phyloP scores from a whole-genome alignment of 2,888 invertebrate species.

The Drosophila mercatorum region DNA sequence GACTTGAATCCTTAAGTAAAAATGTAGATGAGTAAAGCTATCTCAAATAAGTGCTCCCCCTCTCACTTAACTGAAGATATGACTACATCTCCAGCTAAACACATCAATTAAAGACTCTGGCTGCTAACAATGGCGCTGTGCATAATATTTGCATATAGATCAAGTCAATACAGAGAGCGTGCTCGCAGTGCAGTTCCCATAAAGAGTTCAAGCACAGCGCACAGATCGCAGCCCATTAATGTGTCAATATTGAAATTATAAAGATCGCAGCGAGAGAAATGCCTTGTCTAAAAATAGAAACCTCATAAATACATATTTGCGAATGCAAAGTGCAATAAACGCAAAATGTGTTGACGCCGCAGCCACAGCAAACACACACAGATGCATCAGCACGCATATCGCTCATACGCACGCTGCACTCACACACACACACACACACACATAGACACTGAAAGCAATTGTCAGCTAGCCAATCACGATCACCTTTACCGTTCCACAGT shows the following conservation, averaged over 20 bases:
- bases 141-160: not conserved
- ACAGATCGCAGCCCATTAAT: constrained; percentile 44
- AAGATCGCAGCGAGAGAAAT: constrained; percentile 38
- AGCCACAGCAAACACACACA: constrained; percentile 13
- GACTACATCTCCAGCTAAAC: not conserved
- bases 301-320: constrained; percentile 45
- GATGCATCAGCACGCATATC: not conserved
- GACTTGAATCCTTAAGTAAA: too few relatives aligned
- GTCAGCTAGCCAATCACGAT: constrained; percentile 40
- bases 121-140: too few relatives aligned
- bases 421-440: not conserved
- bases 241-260: constrained; percentile 70
- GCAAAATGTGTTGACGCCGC: constrained; percentile 56
- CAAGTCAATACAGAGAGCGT: constrained; percentile 19
- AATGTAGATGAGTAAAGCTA: too few relatives aligned
- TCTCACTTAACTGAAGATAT: too few relatives aligned
- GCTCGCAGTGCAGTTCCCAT: constrained; percentile 33
- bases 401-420: not conserved
- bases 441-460: not conserved
- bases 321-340: constrained; percentile 60
- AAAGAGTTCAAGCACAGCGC: constrained; percentile 54
- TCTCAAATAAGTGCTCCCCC: too few relatives aligned
- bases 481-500: constrained; percentile 34
- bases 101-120: not conserved
- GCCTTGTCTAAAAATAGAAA: constrained; percentile 52